phyloP scores from a whole-genome alignment of 2,113 vertebrate species.

The Origma solitaria region DNA sequence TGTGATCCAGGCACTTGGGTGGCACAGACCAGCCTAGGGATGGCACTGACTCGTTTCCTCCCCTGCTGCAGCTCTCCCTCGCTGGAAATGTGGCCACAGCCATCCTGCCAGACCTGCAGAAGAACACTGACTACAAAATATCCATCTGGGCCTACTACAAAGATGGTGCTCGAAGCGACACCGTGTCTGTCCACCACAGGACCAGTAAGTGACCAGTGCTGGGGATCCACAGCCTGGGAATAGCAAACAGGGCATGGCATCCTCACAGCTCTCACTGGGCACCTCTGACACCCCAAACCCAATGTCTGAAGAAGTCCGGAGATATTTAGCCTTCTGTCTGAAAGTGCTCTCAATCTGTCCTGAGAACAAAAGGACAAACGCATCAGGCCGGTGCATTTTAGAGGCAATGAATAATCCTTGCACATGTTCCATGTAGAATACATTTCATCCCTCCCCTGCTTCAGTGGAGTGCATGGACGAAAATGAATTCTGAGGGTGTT shows the following conservation, averaged over 20 bases:
- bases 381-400: background rate
- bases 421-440: background rate
- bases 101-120: constrained; percentile 79
- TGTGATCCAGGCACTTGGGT: background rate
- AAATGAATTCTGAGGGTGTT: background rate
- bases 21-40: background rate
- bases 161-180: constrained; percentile 87
- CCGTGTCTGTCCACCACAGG: constrained; percentile 81
- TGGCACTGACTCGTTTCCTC: background rate
- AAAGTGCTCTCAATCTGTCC: background rate
- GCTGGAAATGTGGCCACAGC: constrained; percentile 75
- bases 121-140: constrained; percentile 86
- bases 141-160: constrained; percentile 87
- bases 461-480: background rate
- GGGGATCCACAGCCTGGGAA: rapidly evolving
- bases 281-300: background rate
- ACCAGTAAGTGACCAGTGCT: constrained; percentile 78
- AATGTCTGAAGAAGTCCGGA: background rate
- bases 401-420: background rate
- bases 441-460: background rate
- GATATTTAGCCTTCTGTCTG: background rate
- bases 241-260: background rate
- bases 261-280: background rate
- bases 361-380: background rate
- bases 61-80: constrained; percentile 74